Percentiles rank a stretch among this genome's conserved stretches.
These are phyloP conservation scores for Poecilia velifera DNA, from an alignment of 2,797 vertebrate species.

Conservation along the genomic window DNA sequence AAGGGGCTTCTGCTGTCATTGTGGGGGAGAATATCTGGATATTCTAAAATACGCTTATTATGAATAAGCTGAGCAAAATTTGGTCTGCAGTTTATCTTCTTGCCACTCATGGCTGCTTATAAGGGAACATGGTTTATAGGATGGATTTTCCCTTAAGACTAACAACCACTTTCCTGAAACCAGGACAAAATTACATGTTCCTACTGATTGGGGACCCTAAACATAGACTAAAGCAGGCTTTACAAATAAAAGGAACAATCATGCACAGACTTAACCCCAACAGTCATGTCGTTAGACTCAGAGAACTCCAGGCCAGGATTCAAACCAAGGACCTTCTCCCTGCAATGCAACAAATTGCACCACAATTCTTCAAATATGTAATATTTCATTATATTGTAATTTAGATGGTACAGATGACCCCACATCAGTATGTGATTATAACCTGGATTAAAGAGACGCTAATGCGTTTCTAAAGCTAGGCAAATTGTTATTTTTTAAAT, in stretches of 20 bases:
- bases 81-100: not conserved
- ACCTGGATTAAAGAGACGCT: not conserved
- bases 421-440: not conserved
- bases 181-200: not conserved
- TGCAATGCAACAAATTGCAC: not conserved
- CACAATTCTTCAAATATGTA: not conserved
- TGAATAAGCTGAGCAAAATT: not conserved
- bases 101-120: not conserved
- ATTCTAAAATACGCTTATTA: not conserved
- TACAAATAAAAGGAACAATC: not conserved
- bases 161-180: not conserved
- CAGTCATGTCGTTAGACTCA: not conserved
- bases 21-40: not conserved
- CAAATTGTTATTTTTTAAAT: not conserved
- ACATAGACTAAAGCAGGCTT: not conserved
- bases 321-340: not conserved
- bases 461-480: not conserved
- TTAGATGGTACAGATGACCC: not conserved
- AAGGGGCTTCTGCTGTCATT: conserved; percentile 13
- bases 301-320: not conserved
- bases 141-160: not conserved
- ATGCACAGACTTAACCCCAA: not conserved
- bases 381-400: not conserved
- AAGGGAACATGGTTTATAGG: not conserved
- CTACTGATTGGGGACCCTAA: not conserved